Evolutionary conservation across 2,797 vertebrate genomes (phyloP), one percentile per base, ranked within the genome.

Genomic region (Syngnathus acus): DNA sequence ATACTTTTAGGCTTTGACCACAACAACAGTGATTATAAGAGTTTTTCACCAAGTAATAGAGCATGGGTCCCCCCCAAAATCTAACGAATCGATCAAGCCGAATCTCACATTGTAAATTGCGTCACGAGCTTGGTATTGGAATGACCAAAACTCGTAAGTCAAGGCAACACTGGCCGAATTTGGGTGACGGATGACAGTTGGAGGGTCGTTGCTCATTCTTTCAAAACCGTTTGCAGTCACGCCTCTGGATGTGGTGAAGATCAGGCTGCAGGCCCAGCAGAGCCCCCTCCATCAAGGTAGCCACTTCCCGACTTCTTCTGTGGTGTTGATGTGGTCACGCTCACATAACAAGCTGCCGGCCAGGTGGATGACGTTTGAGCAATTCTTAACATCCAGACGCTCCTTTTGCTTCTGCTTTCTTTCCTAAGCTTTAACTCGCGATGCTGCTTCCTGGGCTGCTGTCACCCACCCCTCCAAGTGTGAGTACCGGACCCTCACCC

Each of bases 241-340:
- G 0, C 96, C 96, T 0, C 85, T 98, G 88, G 96, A 98, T 0
- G 95, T 98, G 78, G 95, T 98, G 76, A 98, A 98, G 90, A 96
- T 96, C 74, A 87, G 96, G 64, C 88, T 98, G 85, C 96, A 98
- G 89, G 90, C 95, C n/a, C 96, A 98, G 84, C 92, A 91, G 73
- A 89, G 92, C 1, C 88, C 94, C 0, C 89, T 94, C 78, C 73
- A 85, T 68, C 90, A 92, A 81, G 94, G 96, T 97, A 88, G 16
- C 14, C 2, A 2, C 39, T n/a, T 43, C 11, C 1, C 19, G 16
- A 57, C 10, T 62, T 64, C 13, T 63, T 65, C 62, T 74, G 43
- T 68, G 51, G 9, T 68, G 65, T 71, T 21, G 23, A 17, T 38
- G 16, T 57, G 55, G 13, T 48, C 13, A 14, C 43, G 4, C 11